Base-by-base conservation (phyloP, 92 coral and sea anemone species). In the Phymanthus crucifer region DNA sequence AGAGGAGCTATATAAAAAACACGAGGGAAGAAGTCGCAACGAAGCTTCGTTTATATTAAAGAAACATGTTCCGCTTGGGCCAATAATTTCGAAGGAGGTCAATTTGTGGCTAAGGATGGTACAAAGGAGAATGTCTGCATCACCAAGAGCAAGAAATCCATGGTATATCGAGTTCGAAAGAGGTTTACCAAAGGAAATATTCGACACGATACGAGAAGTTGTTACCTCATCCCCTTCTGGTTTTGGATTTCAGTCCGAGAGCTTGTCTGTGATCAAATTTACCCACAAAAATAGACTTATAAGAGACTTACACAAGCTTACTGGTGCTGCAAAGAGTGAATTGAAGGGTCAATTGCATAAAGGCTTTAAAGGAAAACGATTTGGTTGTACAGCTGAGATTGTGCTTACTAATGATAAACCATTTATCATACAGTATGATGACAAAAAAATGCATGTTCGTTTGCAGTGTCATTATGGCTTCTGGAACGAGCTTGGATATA, bases 111-210 rank as follows among this genome's bases (percentile, higher is more conserved):
- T 80, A 21, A 85, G 80, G 72, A 70, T 32, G 23, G 74, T 85
- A 33, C 34, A 76, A 29, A 80, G 81, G 67, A 85, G 80, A 76
- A 73, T 88, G 86, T 21, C 84, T 45, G 77, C 83, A 17, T 66
- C 70, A 64, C 89, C 79, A 65, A 75, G 68, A 74, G 86, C 89
- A 24, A 74, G 83, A 21, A 78, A 88, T 78, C 89, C 89, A 10
- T 88, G 92, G 89, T 32, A 65, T 48, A 85, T 88, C 40, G 86
- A 79, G 72, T 27, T 79, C 33, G 85, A 88, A 68, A 86, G 89
- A 40, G 92, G 75, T 61, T 72, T 88, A n/a, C 86, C 84, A 6
- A 76, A 85, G 50, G 86, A 84, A 78, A 66, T 88, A 56, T 88
- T 88, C 66, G 37, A 21, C 35, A 71, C 33, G 72, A 80, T 88